A percentile compares a stretch with the other conserved stretches of the same genome.
These are phyloP conservation scores for Proteles cristata DNA, from an alignment of 2,113 vertebrate genomes.

Conservation along the genomic window DNA sequence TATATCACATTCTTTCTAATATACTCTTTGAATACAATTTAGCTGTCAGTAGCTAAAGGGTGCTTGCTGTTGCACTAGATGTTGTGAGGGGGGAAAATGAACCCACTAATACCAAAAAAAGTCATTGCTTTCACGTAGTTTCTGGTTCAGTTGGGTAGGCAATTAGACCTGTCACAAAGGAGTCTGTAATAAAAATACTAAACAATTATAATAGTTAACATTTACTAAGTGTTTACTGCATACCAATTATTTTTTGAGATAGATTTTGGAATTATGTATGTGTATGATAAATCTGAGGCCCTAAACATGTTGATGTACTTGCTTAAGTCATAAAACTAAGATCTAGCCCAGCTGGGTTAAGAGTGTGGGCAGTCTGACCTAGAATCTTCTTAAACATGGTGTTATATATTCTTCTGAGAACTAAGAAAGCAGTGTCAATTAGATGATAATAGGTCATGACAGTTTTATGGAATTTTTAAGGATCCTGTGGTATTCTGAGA, in stretches of 20 bases:
- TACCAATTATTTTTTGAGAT: not conserved
- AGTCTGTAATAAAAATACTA: not conserved
- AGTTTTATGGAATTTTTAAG: not conserved
- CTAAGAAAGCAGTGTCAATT: not conserved
- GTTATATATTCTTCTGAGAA: not conserved
- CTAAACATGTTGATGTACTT: not conserved
- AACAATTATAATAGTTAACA: not conserved
- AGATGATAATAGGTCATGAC: not conserved
- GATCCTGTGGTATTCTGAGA: not conserved
- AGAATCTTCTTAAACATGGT: constrained; percentile 9
- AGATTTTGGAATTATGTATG: not conserved
- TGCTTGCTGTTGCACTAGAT: not conserved
- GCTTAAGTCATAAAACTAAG: not conserved
- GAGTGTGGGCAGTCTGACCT: not conserved
- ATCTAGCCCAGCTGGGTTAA: not conserved
- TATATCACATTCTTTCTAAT: not conserved
- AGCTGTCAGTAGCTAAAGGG: not conserved
- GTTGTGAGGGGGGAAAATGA: not conserved
- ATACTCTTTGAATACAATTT: not conserved
- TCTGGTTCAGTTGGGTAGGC: not conserved
- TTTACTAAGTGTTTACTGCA: not conserved
- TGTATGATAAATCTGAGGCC: not conserved
- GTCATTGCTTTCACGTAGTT: constrained; percentile 4
- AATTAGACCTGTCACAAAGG: not conserved
- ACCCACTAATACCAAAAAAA: not conserved